Percentiles rank a stretch among this genome's conserved stretches.
Conservation (phyloP, 64 coral and sea anemone genomes). For the Porites australiensis region DNA sequence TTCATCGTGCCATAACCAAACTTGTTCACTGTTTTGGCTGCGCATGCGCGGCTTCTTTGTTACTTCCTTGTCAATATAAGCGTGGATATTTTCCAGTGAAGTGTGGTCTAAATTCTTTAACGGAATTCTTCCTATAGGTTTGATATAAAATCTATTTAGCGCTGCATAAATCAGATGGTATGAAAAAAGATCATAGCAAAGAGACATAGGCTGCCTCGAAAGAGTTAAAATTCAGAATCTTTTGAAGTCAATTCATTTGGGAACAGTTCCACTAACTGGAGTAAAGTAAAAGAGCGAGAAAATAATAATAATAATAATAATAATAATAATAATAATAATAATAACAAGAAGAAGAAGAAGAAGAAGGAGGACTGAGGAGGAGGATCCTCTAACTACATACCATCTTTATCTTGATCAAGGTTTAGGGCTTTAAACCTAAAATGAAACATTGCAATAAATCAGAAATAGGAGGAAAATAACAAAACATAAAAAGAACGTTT, state of each 20-base stretch:
- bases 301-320: too few species aligned
- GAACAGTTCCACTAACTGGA: too few species aligned
- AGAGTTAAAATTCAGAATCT: not conserved
- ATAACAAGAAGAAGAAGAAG: too few species aligned
- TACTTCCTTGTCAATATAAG: constrained; percentile 66
- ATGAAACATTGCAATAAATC: not conserved
- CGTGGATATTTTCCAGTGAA: constrained; percentile 47
- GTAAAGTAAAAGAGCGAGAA: too few species aligned
- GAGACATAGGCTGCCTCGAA: not conserved
- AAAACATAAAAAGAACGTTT: not conserved
- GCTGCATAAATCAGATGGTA: not conserved
- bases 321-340: too few species aligned
- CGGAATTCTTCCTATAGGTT: constrained; percentile 66
- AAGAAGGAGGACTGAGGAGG: too few species aligned
- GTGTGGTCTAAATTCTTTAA: constrained; percentile 71
- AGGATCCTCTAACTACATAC: constrained; percentile 16
- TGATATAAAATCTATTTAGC: not conserved
- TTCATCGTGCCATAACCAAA: constrained; percentile 98
- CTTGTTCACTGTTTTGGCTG: constrained; percentile 72
- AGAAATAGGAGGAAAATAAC: not conserved
- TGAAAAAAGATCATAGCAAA: not conserved
- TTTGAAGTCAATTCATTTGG: too few species aligned
- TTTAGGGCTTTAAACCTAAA: constrained; percentile 75
- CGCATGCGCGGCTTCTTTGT: constrained; percentile 49
- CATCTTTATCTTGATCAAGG: constrained; percentile 76